Conservation (phyloP, 2,113 vertebrate genomes). For the Mobula hypostoma region DNA sequence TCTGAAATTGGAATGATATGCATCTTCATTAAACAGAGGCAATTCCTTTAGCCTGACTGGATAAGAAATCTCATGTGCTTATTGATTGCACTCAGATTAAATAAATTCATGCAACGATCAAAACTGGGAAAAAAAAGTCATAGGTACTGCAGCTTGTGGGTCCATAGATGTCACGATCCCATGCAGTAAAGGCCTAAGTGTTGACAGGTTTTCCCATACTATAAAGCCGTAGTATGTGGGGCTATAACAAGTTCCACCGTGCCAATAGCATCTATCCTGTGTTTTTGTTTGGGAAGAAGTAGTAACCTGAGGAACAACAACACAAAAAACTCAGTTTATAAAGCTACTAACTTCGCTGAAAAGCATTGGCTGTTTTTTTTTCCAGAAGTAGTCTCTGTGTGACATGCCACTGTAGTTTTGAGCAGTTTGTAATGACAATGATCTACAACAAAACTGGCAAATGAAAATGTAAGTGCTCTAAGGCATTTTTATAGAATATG, state of each 20-base stretch:
- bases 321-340: no score
- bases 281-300: no score
- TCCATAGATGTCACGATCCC: no score
- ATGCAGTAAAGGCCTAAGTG: no score
- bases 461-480: not conserved
- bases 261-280: no score
- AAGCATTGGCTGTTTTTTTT: not conserved
- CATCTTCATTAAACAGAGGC: conserved; percentile 52
- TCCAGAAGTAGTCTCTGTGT: not conserved
- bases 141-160: no score
- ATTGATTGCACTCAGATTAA: conserved; percentile 48
- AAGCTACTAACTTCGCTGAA: not conserved
- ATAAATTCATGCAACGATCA: conserved; percentile 39
- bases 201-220: no score
- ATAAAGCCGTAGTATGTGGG: no score
- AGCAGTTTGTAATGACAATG: not conserved
- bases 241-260: no score
- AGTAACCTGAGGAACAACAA: no score
- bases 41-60: conserved; percentile 54
- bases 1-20: conserved; percentile 44
- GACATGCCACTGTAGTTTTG: not conserved
- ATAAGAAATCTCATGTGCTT: conserved; percentile 59
- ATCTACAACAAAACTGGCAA: not conserved
- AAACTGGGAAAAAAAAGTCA: conserved; percentile 37
- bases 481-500: not conserved